Evolutionary conservation across 2,797 vertebrate genomes (phyloP).

Genomic region (Dermochelys coriacea): DNA sequence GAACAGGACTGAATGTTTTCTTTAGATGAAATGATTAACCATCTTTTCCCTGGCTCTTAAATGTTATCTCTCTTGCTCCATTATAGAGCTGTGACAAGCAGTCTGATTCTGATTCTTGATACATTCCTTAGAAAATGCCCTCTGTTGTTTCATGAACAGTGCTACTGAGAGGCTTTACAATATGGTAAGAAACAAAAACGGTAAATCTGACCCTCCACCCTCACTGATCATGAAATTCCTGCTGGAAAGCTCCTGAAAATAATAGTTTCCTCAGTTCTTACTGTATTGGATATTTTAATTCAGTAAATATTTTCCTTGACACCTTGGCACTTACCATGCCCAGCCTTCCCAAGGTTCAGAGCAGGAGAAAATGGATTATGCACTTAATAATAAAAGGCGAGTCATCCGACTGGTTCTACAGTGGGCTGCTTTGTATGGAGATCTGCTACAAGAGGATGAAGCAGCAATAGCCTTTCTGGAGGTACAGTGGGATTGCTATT

Average conservation of each 20-base stretch:
- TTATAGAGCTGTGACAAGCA: constrained; percentile 52
- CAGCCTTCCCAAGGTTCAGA: constrained; percentile 95
- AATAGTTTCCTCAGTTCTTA: neutral
- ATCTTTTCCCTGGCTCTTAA: neutral
- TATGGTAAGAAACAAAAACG: neutral
- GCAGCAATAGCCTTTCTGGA: constrained; percentile 90
- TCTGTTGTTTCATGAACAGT: neutral
- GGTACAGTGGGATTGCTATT: constrained; percentile 78
- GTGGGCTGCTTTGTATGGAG: constrained; percentile 90
- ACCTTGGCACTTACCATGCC: constrained; percentile 90
- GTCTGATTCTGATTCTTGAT: constrained; percentile 63
- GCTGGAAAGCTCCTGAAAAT: constrained; percentile 2
- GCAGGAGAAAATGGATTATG: constrained; percentile 95
- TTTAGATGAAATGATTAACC: neutral
- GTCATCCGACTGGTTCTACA: constrained; percentile 93
- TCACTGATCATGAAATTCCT: neutral
- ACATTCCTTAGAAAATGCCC: constrained; percentile 35
- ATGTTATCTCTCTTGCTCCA: constrained; percentile 7
- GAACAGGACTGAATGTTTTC: neutral
- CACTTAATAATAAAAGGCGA: constrained; percentile 93
- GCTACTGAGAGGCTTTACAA: constrained; percentile 10
- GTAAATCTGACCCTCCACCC: neutral
- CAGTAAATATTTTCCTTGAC: constrained; percentile 87
- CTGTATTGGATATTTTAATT: constrained; percentile 13
- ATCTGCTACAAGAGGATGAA: constrained; percentile 93